These are phyloP conservation scores for Saguinus midas DNA, from an alignment of 2,113 vertebrate species.

Conservation along the genomic window DNA sequence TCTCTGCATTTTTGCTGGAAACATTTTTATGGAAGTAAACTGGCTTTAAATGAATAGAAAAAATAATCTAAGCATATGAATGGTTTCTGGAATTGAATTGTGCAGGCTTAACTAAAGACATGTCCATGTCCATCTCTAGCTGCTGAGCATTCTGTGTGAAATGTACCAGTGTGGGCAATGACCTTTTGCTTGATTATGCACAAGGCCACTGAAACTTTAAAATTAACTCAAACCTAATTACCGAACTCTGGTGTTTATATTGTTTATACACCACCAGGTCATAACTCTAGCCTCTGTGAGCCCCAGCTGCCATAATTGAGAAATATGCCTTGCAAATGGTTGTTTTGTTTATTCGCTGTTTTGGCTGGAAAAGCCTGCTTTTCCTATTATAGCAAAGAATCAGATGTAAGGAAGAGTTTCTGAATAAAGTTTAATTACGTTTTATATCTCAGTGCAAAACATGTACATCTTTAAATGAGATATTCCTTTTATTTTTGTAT, in stretches of 20 bases:
- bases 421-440: conserved; percentile 28
- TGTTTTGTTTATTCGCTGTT: conserved; percentile 86
- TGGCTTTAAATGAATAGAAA: conserved; percentile 3
- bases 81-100: conserved; percentile 43
- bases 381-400: conserved; percentile 74
- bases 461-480: not conserved
- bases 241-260: conserved; percentile 93
- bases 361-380: conserved; percentile 80
- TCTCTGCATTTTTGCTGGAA: conserved; percentile 29
- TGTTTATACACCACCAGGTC: conserved; percentile 89
- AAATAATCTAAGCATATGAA: not conserved
- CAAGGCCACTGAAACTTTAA: conserved; percentile 85
- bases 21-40: conserved; percentile 23
- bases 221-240: conserved; percentile 91
- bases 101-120: conserved; percentile 54
- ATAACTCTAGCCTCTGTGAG: conserved; percentile 81
- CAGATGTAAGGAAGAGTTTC: conserved; percentile 65
- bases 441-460: not conserved
- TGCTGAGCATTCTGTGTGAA: conserved; percentile 80
- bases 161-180: conserved; percentile 87
- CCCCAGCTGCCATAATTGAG: conserved; percentile 80
- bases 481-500: not conserved
- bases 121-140: conserved; percentile 74
- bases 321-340: conserved; percentile 79
- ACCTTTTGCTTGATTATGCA: conserved; percentile 87